Evolutionary conservation across 2,888 invertebrate species (phyloP).

Genomic region (Hypercompe scribonia): DNA sequence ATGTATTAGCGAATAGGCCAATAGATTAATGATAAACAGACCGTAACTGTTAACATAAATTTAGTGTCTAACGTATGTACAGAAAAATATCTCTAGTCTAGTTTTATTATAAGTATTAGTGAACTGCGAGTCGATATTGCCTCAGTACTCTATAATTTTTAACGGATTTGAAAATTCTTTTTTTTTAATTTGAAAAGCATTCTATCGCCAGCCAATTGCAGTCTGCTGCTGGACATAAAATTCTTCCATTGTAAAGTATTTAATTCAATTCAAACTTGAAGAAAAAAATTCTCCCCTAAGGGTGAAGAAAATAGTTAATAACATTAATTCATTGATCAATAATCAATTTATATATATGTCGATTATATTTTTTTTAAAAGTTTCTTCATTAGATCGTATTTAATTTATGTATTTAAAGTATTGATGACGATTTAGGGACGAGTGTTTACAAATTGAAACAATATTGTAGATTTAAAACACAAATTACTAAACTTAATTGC

Average conservation of each 20-base stretch:
- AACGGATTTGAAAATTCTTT: background rate
- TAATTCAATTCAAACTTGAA: too few species aligned
- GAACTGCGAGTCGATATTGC: background rate
- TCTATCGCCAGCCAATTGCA: too few species aligned
- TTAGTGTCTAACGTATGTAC: background rate
- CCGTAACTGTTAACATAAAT: slow-evolving; percentile 14
- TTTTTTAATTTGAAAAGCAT: background rate
- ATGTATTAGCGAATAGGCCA: slow-evolving; percentile 63
- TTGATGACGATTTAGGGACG: background rate
- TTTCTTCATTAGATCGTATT: too few species aligned
- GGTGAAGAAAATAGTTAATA: background rate
- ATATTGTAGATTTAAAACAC: background rate
- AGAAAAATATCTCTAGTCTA: background rate
- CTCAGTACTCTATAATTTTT: background rate
- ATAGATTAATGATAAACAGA: slow-evolving; percentile 41
- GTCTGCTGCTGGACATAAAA: too few species aligned
- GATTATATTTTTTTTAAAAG: too few species aligned
- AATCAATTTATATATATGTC: too few species aligned
- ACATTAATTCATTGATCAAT: too few species aligned
- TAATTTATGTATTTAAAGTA: background rate
- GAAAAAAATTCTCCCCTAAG: background rate
- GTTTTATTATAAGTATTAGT: background rate
- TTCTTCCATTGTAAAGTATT: too few species aligned
- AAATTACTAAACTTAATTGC: background rate
- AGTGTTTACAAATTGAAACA: background rate